Base-by-base conservation (phyloP, 2,797 vertebrate species). In the Gymnocypris eckloni region DNA sequence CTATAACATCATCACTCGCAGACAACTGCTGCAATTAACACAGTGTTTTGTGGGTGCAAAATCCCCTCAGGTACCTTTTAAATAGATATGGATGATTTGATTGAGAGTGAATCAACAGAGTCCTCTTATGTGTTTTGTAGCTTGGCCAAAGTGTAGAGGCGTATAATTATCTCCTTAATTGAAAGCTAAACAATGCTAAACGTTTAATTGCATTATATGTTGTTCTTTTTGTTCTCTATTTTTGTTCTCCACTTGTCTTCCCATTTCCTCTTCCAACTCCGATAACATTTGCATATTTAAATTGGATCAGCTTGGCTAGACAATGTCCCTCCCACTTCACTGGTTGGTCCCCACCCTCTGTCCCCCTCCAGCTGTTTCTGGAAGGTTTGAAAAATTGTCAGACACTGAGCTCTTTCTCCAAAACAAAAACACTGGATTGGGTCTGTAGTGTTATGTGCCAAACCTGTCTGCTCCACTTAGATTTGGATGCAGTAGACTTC, bases 241-340 rank as follows among this genome's bases (percentile, higher is more conserved):
- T 61, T 95, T 93, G 77, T 66, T 73, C 85, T 67, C 54, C 81
- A 86, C 67, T 54, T 70, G 50, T 82, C 41, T 77, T 48, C 52
- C 54, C 25, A 37, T 66, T 86, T 76, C 52, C 52, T 82, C 90
- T 93, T 92, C 89, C 87, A 87, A 91, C 85, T 87, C 89, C 80
- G 92, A 94, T 93, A 94, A 91, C 94, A 97, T 97, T 97, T 96
- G 94, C 96, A 97, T 97, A 97, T 96, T 96, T 96, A 97, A 97
- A 97, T 97, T 96, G 94, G 95, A 96, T 97, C 94, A 95, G 95
- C 93, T 91, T 92, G 91, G 93, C 93, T 95, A 92, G 92, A 91
- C 92, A 94, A 67, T 94, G 89, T 85, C 93, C 92, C 93, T 91
- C 87, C 89, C 71, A 90, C 91, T 90, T 93, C 89, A 87, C 84